Conservation (phyloP, 2,113 vertebrate species). For the Festucalex cinctus region DNA sequence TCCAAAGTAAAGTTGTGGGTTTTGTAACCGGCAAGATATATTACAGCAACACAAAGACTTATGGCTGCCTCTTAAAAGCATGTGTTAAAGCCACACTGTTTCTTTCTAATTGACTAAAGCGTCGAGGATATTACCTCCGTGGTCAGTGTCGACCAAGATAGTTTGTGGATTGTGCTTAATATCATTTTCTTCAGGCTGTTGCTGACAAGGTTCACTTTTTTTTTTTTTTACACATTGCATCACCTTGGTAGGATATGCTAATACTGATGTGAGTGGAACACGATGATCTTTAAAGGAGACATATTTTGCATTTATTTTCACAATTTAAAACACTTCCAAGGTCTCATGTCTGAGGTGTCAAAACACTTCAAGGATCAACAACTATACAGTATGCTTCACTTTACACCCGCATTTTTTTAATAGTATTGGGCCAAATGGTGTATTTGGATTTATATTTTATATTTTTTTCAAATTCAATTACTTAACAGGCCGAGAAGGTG, state of each 20-base stretch:
- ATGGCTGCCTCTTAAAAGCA: neutral
- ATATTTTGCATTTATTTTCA: neutral
- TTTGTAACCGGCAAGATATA: neutral
- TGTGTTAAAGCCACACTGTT: neutral
- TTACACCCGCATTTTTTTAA: too few species aligned
- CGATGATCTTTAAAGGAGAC: neutral
- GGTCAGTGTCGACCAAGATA: neutral
- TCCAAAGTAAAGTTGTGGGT: constrained; percentile 3
- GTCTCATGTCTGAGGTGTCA: neutral
- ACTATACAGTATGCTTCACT: too few species aligned
- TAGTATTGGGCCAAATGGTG: too few species aligned
- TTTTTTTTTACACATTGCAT: neutral
- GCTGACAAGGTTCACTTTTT: neutral
- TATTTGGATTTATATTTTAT: too few species aligned
- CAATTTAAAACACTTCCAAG: neutral
- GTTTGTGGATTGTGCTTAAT: neutral
- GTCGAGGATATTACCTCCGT: neutral
- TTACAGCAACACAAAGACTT: neutral
- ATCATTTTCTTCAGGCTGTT: too few species aligned
- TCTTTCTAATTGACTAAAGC: neutral
- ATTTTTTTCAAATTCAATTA: too few species aligned
- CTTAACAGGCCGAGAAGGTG: too few species aligned
- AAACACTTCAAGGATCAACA: too few species aligned
- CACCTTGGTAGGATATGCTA: neutral
- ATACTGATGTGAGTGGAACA: neutral